Base-by-base conservation (phyloP, 2,888 invertebrate species). In the Chaetogeoica ovagalla region DNA sequence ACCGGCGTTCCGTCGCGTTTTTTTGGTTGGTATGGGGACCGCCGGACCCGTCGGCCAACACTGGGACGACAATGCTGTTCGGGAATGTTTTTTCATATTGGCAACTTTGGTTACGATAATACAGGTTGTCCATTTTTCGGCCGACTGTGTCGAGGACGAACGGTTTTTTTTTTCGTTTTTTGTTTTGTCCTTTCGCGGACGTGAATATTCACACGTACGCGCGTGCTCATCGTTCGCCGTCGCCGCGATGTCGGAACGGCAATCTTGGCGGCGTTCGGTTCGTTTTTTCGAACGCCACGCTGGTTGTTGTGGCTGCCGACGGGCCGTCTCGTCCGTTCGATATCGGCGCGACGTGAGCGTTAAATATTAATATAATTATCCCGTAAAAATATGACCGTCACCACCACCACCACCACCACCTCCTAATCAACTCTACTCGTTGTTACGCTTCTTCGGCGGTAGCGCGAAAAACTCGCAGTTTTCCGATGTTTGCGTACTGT, bases 11-110 rank as follows among this genome's bases (percentile, higher is more conserved):
- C 5, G 15, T 23, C 37, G 39, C 8, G 15, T 55, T 52, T 30
- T n/a, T 75, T 79, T 70, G 77, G 77, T 79, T 79, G 77, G 77
- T 79, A 79, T 79, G 77, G 77, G 77, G 77, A 60, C 69, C 70
- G 59, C 69, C 70, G 59, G 30, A 60, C 60, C 69, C 77, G 60
- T 37, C 52, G 70, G 77, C 77, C 77, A 79, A 79, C 77, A 79
- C 77, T 79, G 77, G 77, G 77, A 63, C 70, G 70, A 70, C 77
- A 70, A 79, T 79, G 70, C 77, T 70, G 77, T 79, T 57, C 68
- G 70, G 77, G 62, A 70, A 77, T 77, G 62, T 69, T 77, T 79
- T 79, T 70, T 79, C 77, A 79, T 79, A 79, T 79, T 79, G 77
- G 77, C 77, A 79, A 79, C 77, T 79, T 79, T 70, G 77, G 55